These are phyloP conservation scores for Hermodice carunculata DNA, from an alignment of 2,888 invertebrate genomes.

Conservation along the genomic window DNA sequence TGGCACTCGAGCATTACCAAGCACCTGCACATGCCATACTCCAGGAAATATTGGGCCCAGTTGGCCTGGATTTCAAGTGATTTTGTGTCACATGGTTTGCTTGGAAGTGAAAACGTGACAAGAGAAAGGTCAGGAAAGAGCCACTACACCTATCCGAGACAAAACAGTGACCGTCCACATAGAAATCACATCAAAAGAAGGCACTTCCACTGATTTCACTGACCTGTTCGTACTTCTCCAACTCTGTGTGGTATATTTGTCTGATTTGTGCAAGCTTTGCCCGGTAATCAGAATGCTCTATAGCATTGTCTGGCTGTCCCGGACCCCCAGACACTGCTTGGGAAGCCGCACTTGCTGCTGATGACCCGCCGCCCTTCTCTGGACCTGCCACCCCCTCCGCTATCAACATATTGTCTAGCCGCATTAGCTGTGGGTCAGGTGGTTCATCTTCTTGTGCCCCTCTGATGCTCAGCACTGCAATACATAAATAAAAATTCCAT, in stretches of 20 bases:
- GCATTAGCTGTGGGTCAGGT: conserved; percentile 97
- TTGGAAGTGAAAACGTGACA: too few relatives aligned
- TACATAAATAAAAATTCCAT: too few relatives aligned
- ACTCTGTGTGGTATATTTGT: conserved; percentile 98
- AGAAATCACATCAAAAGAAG: too few relatives aligned
- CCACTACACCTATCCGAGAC: too few relatives aligned
- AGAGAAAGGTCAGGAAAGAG: too few relatives aligned
- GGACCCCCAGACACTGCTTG: conserved; percentile 72
- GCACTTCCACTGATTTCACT: too few relatives aligned
- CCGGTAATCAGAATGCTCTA: conserved; percentile 99
- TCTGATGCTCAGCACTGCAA: conserved; percentile 88
- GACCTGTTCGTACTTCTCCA: conserved; percentile 97
- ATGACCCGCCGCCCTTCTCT: conserved; percentile 67
- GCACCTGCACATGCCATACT: too few relatives aligned
- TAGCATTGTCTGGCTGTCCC: conserved; percentile 72
- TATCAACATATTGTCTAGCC: conserved; percentile 96
- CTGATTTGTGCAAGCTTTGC: conserved; percentile 98
- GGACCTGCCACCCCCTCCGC: conserved; percentile 84
- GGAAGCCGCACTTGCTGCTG: conserved; percentile 64
- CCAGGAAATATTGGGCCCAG: too few relatives aligned
- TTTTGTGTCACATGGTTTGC: too few relatives aligned
- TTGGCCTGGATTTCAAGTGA: too few relatives aligned
- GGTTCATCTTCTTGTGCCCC: conserved; percentile 99
- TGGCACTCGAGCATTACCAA: too few relatives aligned
- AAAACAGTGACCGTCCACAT: too few relatives aligned